A percentile compares a stretch with the other conserved stretches of the same genome.
Conservation (phyloP, 2,797 vertebrate species). For the Trichosurus vulpecula region DNA sequence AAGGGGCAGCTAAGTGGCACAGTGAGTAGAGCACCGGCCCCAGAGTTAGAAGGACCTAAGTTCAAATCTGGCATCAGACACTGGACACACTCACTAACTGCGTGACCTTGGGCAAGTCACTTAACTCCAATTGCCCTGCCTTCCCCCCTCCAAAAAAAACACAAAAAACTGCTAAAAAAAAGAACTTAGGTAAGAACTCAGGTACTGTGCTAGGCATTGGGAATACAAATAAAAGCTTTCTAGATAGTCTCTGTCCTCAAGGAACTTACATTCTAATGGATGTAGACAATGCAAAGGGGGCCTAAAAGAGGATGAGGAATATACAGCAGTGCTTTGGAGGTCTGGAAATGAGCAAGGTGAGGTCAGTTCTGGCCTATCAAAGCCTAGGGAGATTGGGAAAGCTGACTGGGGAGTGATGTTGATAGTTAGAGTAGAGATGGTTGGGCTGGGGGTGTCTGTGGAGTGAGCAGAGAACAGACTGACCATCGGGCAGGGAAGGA, state of each 20-base stretch:
- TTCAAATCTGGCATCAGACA: too few species aligned
- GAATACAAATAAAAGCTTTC: neutral
- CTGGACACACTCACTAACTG: too few species aligned
- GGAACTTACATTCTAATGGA: neutral
- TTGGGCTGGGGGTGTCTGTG: neutral
- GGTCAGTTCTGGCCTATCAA: neutral
- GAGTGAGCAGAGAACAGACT: neutral
- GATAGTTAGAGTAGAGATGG: neutral
- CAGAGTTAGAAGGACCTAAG: too few species aligned
- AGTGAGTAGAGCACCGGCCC: too few species aligned
- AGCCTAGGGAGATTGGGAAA: neutral
- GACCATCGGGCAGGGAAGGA: neutral
- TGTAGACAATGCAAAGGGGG: neutral
- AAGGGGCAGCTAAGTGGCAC: too few species aligned
- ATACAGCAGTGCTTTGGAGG: neutral
- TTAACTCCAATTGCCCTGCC: too few species aligned
- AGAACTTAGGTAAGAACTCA: too few species aligned
- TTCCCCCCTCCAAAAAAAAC: too few species aligned
- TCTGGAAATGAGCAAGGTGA: neutral
- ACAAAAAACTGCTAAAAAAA: too few species aligned
- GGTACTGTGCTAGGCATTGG: neutral
- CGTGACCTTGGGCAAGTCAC: too few species aligned
- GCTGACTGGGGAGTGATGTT: neutral
- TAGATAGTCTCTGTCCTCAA: neutral
- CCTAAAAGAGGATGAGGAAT: neutral